Evolutionary conservation across 2,797 vertebrate genomes (phyloP).

Genomic region (Neostethus bicornis): DNA sequence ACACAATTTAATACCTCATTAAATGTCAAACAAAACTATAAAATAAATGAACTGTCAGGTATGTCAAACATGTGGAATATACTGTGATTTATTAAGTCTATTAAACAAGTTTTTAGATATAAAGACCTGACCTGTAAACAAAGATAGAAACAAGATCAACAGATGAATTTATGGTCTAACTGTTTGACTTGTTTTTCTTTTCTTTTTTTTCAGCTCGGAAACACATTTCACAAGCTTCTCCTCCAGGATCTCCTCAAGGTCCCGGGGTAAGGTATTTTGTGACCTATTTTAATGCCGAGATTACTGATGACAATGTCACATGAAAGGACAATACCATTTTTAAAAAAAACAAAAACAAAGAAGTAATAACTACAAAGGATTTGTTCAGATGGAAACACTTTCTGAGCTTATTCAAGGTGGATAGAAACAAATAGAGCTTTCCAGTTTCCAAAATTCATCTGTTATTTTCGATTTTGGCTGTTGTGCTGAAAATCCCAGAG

Average conservation of each 20-base stretch:
- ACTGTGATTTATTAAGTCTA: conserved; percentile 30
- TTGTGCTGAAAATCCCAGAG: too few relatives aligned
- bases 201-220: conserved; percentile 62
- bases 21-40: conserved; percentile 28
- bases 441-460: too few relatives aligned
- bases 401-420: too few relatives aligned
- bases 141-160: not conserved
- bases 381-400: too few relatives aligned
- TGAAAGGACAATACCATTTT: not conserved
- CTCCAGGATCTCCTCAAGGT: conserved; percentile 79
- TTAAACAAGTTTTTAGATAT: conserved; percentile 28
- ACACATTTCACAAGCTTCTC: conserved; percentile 36
- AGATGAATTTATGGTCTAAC: not conserved
- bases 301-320: not conserved
- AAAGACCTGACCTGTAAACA: conserved; percentile 3
- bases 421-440: too few relatives aligned
- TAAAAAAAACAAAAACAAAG: not conserved
- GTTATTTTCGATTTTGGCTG: too few relatives aligned
- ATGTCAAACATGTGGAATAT: conserved; percentile 13
- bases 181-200: not conserved
- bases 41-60: conserved; percentile 31
- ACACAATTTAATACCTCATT: conserved; percentile 27
- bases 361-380: not conserved
- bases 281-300: conserved; percentile 13
- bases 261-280: conserved; percentile 83